Conservation (phyloP, 1,140 invertebrate genomes). For the Lepidurus apus region DNA sequence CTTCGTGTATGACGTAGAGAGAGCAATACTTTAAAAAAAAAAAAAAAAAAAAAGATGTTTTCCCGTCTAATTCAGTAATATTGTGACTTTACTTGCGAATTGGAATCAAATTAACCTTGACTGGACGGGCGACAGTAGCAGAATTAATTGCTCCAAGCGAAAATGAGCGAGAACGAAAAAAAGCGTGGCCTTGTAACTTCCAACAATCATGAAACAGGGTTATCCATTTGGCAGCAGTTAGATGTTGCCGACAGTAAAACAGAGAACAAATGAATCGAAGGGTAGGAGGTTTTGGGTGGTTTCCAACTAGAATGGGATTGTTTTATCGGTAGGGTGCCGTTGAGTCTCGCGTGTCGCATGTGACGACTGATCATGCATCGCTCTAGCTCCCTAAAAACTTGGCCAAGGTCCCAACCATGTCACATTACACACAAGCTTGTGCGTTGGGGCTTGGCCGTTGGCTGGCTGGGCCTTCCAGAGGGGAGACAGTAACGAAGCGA, state of each 20-base stretch:
- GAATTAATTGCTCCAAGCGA: no score
- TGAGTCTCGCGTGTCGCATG: constrained; percentile 1
- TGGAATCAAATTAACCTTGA: no score
- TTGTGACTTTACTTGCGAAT: no score
- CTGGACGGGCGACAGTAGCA: no score
- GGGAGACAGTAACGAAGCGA: no score
- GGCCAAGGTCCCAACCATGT: not conserved
- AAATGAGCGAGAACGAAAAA: not conserved
- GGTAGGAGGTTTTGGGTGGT: not conserved
- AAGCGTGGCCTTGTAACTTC: not conserved
- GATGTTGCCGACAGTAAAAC: not conserved
- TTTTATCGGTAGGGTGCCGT: not conserved
- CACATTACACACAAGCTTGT: no score
- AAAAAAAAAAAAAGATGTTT: no score
- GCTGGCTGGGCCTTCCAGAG: no score
- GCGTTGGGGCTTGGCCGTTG: no score
- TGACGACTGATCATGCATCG: not conserved
- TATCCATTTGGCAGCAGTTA: not conserved
- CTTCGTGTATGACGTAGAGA: not conserved
- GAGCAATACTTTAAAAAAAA: no score
- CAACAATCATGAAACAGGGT: not conserved
- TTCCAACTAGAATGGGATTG: not conserved
- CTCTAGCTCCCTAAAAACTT: not conserved
- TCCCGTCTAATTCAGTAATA: not conserved
- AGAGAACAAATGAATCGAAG: not conserved